Base-by-base conservation (phyloP, 2,888 invertebrate genomes). In the Drosophila kambysellisi region DNA sequence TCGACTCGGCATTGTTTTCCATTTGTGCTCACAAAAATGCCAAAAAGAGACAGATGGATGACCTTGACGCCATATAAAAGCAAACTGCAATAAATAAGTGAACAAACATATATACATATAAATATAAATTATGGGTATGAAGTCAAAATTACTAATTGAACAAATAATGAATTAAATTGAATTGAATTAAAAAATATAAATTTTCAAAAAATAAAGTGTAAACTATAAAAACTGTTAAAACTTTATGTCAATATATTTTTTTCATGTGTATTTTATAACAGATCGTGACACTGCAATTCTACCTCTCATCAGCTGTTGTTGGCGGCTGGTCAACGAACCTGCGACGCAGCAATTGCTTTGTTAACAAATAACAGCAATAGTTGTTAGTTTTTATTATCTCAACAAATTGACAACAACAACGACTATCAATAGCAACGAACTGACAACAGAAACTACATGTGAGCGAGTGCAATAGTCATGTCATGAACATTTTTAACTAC, bases 301-400 rank as follows among this genome's bases (percentile, higher is more conserved):
- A 29, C 9, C n/a, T 54, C 17, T 51, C 32, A 46, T 57, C 57
- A 41, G 56, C 56, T 59, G 64, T 60, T 68, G 64, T 60, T 71
- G 59, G 17, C 68, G 58, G 25, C 70, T 80, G 83, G 83, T 81
- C 83, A 85, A 78, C 69, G 82, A 83, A 85, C 82, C 71, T 84
- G 64, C 63, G 41, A 64, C 82, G 62, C 70, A 63, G 70, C 51
- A 33, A 39, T 57, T 70, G 64, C 60, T 81, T 67, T 67, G 69
- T 61, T 75, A 75, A 73, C 66, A 75, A 73, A 73, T 69, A 82
- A 76, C 73, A 76, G 76, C 73, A 39, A 56, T 56, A 39, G 25
- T 39, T 39, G 81, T 78, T 80, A 78, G 75, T 74, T 77, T 77
- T 80, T 80, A 82, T 80, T 84, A 80, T 83, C 82, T 84, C 48